A percentile compares a stretch with the other conserved stretches of the same genome.
Evolutionary conservation across 2,113 vertebrate species (phyloP).

Genomic region (Etia nguti): DNA sequence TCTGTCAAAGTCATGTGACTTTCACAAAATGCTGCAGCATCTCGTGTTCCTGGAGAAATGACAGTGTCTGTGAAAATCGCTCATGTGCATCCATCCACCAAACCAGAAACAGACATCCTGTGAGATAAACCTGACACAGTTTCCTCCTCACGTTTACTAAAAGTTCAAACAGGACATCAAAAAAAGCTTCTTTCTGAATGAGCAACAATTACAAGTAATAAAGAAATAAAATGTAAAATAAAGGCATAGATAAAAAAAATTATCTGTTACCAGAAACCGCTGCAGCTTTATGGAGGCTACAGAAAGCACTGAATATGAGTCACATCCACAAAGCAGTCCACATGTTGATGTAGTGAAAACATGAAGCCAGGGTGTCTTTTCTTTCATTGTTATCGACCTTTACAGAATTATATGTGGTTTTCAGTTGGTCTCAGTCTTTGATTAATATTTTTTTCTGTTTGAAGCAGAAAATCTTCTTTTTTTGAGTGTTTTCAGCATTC

Average conservation of each 20-base stretch:
- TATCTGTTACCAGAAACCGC: fast-evolving
- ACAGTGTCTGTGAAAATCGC: neutral
- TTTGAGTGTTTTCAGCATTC: neutral
- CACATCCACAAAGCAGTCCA: neutral
- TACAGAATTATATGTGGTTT: fast-evolving
- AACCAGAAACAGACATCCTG: neutral
- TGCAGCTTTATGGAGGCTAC: fast-evolving
- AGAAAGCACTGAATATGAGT: neutral
- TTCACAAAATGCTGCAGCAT: neutral
- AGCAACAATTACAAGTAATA: neutral
- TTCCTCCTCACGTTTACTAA: neutral
- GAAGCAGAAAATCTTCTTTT: neutral
- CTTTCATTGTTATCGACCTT: neutral
- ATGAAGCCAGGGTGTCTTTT: neutral
- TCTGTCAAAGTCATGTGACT: neutral
- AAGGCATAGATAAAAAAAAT: neutral
- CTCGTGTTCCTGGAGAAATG: neutral
- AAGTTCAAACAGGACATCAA: neutral
- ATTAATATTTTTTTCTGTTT: neutral
- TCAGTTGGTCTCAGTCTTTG: fast-evolving
- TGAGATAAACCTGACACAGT: neutral
- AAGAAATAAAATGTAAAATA: fast-evolving
- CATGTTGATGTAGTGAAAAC: neutral
- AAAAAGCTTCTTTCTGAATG: neutral
- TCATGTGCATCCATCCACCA: neutral